These are phyloP conservation scores for Diabrotica balteata DNA, from an alignment of 2,888 invertebrate genomes.

Conservation along the genomic window DNA sequence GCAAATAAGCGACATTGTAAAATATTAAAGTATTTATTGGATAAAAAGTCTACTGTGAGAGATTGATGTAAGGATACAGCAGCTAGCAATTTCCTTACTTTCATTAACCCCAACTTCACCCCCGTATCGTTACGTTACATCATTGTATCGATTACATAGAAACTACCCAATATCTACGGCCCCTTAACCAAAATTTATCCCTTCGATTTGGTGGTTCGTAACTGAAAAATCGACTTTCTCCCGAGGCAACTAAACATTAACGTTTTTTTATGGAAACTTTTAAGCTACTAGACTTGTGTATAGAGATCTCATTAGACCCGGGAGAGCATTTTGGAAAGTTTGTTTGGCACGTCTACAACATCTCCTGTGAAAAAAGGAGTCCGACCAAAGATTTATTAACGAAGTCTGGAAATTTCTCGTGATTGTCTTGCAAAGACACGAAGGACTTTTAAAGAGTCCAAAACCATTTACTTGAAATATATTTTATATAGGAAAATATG, in stretches of 20 bases:
- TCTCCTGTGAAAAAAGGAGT: slow-evolving; percentile 4
- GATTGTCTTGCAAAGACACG: background rate
- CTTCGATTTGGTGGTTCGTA: slow-evolving; percentile 19
- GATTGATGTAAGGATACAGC: background rate
- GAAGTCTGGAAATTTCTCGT: background rate
- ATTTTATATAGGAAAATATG: too few relatives aligned
- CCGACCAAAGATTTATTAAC: background rate
- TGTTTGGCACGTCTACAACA: slow-evolving; percentile 13
- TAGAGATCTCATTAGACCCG: slow-evolving; percentile 17
- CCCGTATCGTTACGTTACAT: background rate
- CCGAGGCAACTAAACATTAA: slow-evolving; percentile 12
- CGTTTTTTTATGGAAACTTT: slow-evolving; percentile 14
- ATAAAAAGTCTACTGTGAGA: too few relatives aligned
- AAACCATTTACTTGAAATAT: too few relatives aligned
- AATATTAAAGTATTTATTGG: too few relatives aligned
- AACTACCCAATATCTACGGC: slow-evolving; percentile 3
- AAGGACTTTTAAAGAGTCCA: too few relatives aligned
- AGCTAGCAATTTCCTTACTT: background rate
- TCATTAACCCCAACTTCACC: background rate
- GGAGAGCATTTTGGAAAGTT: slow-evolving; percentile 23
- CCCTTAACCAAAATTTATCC: slow-evolving; percentile 19
- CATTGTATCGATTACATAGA: slow-evolving; percentile 11
- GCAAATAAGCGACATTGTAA: too few relatives aligned
- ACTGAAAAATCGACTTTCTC: slow-evolving; percentile 21
- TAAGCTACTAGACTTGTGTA: slow-evolving; percentile 16